These are phyloP conservation scores for Meloe dianella DNA, from an alignment of 2,888 invertebrate genomes.

Conservation along the genomic window DNA sequence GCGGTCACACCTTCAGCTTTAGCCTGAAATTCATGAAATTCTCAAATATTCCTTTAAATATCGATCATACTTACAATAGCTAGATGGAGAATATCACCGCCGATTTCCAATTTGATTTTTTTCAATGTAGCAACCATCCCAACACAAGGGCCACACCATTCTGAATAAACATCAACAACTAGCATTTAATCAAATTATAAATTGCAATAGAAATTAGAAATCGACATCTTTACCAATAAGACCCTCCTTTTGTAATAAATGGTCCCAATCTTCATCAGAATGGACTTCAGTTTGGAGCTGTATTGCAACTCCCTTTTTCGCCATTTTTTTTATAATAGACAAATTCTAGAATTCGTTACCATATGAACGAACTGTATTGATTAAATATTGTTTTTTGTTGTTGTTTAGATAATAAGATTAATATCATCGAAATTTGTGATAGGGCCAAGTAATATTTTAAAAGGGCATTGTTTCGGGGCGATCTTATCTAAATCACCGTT, in stretches of 20 bases:
- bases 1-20: constrained; percentile 78
- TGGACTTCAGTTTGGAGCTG: constrained; percentile 81
- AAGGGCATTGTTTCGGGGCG: constrained; percentile 48
- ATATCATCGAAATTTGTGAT: constrained; percentile 19
- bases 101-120: constrained; percentile 86
- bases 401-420: constrained; percentile 36
- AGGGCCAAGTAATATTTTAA: constrained; percentile 38
- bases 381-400: not conserved
- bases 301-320: constrained; percentile 78
- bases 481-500: constrained; percentile 60
- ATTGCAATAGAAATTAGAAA: not conserved
- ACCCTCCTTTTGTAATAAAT: constrained; percentile 77
- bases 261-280: constrained; percentile 85
- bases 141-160: constrained; percentile 90
- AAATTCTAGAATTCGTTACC: not conserved
- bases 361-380: not conserved
- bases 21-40: constrained; percentile 63
- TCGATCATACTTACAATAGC: constrained; percentile 68
- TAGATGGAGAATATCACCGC: constrained; percentile 80
- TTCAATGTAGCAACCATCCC: constrained; percentile 85
- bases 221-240: constrained; percentile 69
- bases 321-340: constrained; percentile 59
- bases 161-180: constrained; percentile 88
- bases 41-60: not conserved
- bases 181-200: constrained; percentile 39